A percentile compares a stretch with the other conserved stretches of the same genome.
Conservation (phyloP, 2,888 invertebrate genomes). For the Sepioteuthis lessoniana region DNA sequence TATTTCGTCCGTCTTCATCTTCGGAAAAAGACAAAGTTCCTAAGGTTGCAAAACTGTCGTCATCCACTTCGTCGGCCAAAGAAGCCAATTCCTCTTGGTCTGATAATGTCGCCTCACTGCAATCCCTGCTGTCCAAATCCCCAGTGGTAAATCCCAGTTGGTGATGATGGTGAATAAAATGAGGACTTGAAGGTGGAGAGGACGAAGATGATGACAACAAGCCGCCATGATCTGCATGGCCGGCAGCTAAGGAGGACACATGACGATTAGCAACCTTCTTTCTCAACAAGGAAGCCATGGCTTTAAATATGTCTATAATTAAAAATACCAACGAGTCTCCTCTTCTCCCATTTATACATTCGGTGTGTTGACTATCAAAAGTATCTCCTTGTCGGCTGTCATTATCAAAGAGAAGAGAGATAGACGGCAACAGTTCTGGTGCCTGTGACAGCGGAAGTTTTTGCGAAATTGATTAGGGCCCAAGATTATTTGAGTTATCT, state of each 20-base stretch:
- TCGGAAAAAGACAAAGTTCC: constrained; percentile 42
- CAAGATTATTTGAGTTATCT: background rate
- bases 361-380: background rate
- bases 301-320: background rate
- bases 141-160: background rate
- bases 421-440: background rate
- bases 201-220: background rate
- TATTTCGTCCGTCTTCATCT: constrained; percentile 41
- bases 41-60: constrained; percentile 40
- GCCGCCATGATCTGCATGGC: constrained; percentile 12
- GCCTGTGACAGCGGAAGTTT: background rate
- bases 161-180: background rate
- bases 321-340: background rate
- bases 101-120: background rate
- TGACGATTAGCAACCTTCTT: constrained; percentile 1
- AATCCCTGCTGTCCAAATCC: background rate
- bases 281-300: constrained; percentile 21
- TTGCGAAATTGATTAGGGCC: background rate
- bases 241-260: background rate
- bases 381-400: background rate
- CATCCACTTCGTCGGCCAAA: constrained; percentile 42
- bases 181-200: constrained; percentile 6
- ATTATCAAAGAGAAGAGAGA: background rate
- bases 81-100: constrained; percentile 45
- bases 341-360: constrained; percentile 15